Conservation (phyloP, 2,797 vertebrate species). For the Phoxinus dragarum region DNA sequence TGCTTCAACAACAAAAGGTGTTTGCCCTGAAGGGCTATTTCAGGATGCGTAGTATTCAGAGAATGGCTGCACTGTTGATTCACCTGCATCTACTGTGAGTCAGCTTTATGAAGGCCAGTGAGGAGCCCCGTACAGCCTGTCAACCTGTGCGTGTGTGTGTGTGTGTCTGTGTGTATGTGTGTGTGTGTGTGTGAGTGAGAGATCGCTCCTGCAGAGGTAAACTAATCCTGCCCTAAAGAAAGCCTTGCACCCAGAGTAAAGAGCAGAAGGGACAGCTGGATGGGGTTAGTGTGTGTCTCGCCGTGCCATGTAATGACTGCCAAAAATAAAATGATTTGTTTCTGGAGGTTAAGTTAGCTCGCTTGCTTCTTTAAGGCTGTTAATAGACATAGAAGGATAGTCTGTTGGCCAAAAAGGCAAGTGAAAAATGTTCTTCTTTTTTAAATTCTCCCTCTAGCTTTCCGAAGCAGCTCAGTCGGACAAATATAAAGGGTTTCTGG, state of each 20-base stretch:
- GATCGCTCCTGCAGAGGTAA: conserved; percentile 58
- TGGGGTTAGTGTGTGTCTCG: conserved; percentile 59
- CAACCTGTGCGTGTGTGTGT: conserved; percentile 40
- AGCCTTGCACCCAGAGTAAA: conserved; percentile 61
- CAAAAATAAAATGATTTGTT: conserved; percentile 71
- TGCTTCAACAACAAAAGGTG: conserved; percentile 44
- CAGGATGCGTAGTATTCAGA: conserved; percentile 15
- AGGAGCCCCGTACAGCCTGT: conserved; percentile 7
- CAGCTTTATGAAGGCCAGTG: conserved; percentile 40
- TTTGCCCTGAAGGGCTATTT: conserved; percentile 28
- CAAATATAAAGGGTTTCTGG: conserved; percentile 55
- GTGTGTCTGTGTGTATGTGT: conserved; percentile 14
- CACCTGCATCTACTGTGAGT: conserved; percentile 47
- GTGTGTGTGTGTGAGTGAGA: conserved; percentile 17
- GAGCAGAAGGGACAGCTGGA: conserved; percentile 62
- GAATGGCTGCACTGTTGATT: conserved; percentile 43
- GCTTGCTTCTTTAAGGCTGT: conserved; percentile 51
- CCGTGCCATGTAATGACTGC: conserved; percentile 56
- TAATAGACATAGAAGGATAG: conserved; percentile 56
- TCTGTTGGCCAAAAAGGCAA: conserved; percentile 56
- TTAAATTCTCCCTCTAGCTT: conserved; percentile 50
- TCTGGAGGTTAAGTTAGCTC: conserved; percentile 63
- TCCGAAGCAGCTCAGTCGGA: conserved; percentile 43
- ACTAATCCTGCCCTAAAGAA: conserved; percentile 63
- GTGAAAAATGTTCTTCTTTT: conserved; percentile 58